phyloP scores from a whole-genome alignment of 2,888 invertebrate genomes.

The Athalia cordata region DNA sequence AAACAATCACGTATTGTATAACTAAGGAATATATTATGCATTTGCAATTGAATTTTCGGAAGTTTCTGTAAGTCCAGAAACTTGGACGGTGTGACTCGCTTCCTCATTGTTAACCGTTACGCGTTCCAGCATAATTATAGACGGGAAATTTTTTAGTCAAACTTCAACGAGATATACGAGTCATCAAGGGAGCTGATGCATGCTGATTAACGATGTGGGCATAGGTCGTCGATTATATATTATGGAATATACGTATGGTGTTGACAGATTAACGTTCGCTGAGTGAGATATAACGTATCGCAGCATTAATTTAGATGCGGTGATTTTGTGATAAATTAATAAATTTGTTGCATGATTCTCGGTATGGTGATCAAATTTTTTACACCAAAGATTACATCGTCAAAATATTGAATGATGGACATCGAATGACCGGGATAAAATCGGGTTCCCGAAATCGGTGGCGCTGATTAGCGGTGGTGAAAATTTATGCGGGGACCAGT shows the following conservation, averaged over 20 bases:
- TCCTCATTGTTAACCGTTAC: background rate
- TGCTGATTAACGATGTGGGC: constrained; percentile 19
- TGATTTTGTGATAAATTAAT: no score
- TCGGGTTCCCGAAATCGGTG: background rate
- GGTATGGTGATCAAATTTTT: no score
- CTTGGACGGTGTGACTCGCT: no score
- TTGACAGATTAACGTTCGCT: constrained; percentile 17
- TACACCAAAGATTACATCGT: no score
- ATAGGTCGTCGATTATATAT: constrained; percentile 22
- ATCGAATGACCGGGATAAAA: no score
- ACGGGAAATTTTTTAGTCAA: constrained; percentile 1
- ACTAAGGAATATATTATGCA: no score
- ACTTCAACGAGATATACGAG: background rate
- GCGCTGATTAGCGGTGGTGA: background rate
- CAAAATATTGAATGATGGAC: no score
- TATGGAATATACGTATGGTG: background rate
- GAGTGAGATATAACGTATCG: constrained; percentile 2
- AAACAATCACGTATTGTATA: no score
- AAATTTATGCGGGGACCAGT: constrained; percentile 39
- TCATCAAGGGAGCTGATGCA: background rate
- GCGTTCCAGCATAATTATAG: background rate
- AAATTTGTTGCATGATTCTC: no score
- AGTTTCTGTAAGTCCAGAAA: no score
- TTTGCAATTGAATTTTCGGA: no score
- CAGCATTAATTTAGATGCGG: no score